These are phyloP conservation scores for Scalopus aquaticus DNA, from an alignment of 2,113 vertebrate genomes.

Conservation along the genomic window DNA sequence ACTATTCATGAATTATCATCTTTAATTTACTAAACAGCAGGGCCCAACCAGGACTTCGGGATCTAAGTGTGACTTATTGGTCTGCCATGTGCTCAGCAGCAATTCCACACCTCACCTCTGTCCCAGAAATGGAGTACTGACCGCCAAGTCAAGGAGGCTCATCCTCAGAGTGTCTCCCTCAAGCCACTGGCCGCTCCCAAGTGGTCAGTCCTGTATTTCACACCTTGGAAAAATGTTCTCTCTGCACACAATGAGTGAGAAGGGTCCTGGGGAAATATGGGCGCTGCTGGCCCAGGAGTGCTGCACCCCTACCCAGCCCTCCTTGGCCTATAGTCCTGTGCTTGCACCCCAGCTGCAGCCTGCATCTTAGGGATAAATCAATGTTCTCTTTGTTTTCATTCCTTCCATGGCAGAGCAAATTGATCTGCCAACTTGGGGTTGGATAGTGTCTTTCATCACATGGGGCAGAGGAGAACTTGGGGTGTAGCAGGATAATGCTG, in stretches of 20 bases:
- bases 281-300: no score
- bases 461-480: neutral
- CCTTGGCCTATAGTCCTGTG: neutral
- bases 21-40: constrained; percentile 64
- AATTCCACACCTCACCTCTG: neutral
- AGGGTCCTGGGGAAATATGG: neutral
- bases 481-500: neutral
- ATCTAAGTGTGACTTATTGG: neutral
- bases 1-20: constrained; percentile 30
- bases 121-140: neutral
- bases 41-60: neutral
- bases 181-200: neutral
- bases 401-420: neutral
- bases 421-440: neutral
- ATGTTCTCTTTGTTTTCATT: neutral
- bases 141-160: neutral
- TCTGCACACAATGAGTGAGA: neutral
- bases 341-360: neutral
- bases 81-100: neutral
- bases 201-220: neutral
- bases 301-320: neutral
- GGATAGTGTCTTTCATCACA: neutral
- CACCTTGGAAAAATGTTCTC: neutral
- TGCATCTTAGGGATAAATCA: neutral
- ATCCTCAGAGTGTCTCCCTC: neutral